phyloP scores from a whole-genome alignment of 2,888 invertebrate species.

The Drosophila prolongata region DNA sequence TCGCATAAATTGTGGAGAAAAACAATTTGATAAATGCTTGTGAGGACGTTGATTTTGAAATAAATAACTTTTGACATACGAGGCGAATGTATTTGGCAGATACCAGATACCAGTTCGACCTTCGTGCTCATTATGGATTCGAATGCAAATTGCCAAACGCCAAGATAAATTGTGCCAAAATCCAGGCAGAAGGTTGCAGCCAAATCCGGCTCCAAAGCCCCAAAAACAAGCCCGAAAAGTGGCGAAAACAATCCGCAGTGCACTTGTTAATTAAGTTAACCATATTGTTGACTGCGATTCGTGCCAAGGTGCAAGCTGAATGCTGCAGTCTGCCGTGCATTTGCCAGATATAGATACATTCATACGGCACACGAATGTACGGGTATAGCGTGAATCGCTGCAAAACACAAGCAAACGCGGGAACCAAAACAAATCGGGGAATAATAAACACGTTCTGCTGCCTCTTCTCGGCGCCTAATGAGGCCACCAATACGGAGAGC shows the following conservation, averaged over 20 bases:
- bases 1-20: slow-evolving; percentile 39
- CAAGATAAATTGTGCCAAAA: slow-evolving; percentile 25
- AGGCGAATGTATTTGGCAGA: slow-evolving; percentile 30
- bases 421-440: slow-evolving; percentile 68
- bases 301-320: slow-evolving; percentile 66
- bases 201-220: not conserved
- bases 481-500: slow-evolving; percentile 49
- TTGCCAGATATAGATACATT: slow-evolving; percentile 22
- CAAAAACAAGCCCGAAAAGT: slow-evolving; percentile 8
- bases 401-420: slow-evolving; percentile 61
- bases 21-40: slow-evolving; percentile 60
- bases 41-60: slow-evolving; percentile 41
- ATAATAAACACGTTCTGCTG: slow-evolving; percentile 54
- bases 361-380: not conserved
- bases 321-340: slow-evolving; percentile 46
- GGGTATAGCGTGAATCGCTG: slow-evolving; percentile 38
- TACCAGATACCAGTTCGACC: slow-evolving; percentile 58
- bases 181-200: slow-evolving; percentile 6
- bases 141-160: slow-evolving; percentile 26
- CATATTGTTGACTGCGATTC: slow-evolving; percentile 59
- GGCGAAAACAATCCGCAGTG: slow-evolving; percentile 55
- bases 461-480: slow-evolving; percentile 44
- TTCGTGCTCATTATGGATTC: slow-evolving; percentile 68
- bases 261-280: slow-evolving; percentile 75
- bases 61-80: slow-evolving; percentile 59